A percentile compares a stretch with the other conserved stretches of the same genome.
These are phyloP conservation scores for Percopsis transmontana DNA, from an alignment of 2,113 vertebrate genomes.

Conservation along the genomic window DNA sequence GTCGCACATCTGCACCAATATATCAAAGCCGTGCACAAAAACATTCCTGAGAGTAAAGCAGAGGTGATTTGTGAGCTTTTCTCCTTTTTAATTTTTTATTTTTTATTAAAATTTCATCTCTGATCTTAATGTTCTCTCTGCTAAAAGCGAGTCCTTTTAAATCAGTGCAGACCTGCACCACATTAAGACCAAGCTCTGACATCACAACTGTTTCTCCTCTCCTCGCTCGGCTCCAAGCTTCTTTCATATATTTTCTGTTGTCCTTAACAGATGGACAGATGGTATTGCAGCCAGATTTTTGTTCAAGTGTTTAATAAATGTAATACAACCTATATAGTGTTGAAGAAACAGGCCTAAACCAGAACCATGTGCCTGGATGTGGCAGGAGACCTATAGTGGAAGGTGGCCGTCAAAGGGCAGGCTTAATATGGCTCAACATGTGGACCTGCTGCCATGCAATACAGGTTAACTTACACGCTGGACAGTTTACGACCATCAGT, in stretches of 20 bases:
- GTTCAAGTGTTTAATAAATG: slow-evolving; percentile 82
- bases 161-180: slow-evolving; percentile 70
- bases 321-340: slow-evolving; percentile 78
- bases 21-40: slow-evolving; percentile 73
- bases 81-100: slow-evolving; percentile 59
- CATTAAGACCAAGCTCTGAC: slow-evolving; percentile 68
- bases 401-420: slow-evolving; percentile 61
- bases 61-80: slow-evolving; percentile 77
- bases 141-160: slow-evolving; percentile 77
- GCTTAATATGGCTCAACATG: slow-evolving; percentile 71
- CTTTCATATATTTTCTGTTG: slow-evolving; percentile 66
- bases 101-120: slow-evolving; percentile 77
- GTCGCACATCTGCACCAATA: slow-evolving; percentile 80
- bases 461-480: slow-evolving; percentile 69
- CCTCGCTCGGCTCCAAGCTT: slow-evolving; percentile 43
- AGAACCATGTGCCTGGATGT: slow-evolving; percentile 73
- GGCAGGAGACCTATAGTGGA: slow-evolving; percentile 39
- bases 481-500: slow-evolving; percentile 72
- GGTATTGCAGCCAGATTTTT: slow-evolving; percentile 66
- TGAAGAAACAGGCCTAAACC: slow-evolving; percentile 72
- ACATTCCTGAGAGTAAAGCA: slow-evolving; percentile 77
- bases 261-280: slow-evolving; percentile 72
- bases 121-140: slow-evolving; percentile 75
- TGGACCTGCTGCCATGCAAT: slow-evolving; percentile 55
- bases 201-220: slow-evolving; percentile 69